These are phyloP conservation scores for Drosophila mettleri DNA, from an alignment of 2,888 invertebrate species.

Conservation along the genomic window DNA sequence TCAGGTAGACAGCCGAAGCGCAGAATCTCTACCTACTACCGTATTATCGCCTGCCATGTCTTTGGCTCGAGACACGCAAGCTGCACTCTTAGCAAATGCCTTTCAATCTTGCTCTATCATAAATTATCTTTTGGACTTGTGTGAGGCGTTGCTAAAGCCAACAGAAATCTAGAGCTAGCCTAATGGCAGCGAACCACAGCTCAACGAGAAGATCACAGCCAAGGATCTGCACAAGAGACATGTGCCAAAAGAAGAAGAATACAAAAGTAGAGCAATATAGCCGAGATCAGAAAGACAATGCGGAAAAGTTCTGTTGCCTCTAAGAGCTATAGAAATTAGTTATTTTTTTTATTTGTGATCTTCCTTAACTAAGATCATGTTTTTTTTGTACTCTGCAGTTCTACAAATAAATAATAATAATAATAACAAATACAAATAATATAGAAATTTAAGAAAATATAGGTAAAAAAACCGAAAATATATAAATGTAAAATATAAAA, in stretches of 20 bases:
- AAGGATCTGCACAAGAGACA: slow-evolving; percentile 6
- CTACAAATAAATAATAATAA: too few species aligned
- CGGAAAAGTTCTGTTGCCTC: too few species aligned
- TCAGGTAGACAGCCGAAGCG: slow-evolving; percentile 58
- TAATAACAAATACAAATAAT: too few species aligned
- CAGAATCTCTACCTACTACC: slow-evolving; percentile 62
- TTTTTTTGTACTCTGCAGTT: background rate
- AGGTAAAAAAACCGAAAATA: background rate
- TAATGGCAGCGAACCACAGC: slow-evolving; percentile 35
- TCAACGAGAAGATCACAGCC: slow-evolving; percentile 6
- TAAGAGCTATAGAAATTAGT: background rate
- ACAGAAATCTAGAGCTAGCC: slow-evolving; percentile 56
- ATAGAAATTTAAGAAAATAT: background rate
- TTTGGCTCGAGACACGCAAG: slow-evolving; percentile 60
- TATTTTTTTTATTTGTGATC: background rate
- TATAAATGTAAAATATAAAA: too few species aligned
- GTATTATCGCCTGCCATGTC: slow-evolving; percentile 28
- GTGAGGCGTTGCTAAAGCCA: slow-evolving; percentile 59
- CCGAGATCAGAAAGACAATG: background rate
- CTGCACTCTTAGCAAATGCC: slow-evolving; percentile 38
- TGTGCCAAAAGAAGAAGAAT: background rate
- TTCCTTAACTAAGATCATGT: background rate
- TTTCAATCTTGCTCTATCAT: slow-evolving; percentile 20
- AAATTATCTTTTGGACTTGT: slow-evolving; percentile 54
- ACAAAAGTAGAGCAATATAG: background rate